Conservation (phyloP, 2,888 invertebrate genomes). For the Acleris laterana region DNA sequence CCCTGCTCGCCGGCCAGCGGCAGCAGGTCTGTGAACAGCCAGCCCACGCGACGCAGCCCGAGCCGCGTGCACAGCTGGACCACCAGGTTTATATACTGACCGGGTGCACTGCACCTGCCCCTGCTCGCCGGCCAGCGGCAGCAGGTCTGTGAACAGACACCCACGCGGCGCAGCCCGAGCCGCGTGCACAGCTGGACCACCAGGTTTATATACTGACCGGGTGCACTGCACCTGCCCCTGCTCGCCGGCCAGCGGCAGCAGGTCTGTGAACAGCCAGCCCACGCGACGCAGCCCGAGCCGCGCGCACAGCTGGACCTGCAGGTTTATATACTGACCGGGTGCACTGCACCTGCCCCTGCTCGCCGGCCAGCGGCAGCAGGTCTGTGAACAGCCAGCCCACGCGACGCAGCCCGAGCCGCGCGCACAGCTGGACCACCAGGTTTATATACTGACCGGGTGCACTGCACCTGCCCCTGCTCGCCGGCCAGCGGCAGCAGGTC, state of each 20-base stretch:
- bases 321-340: constrained; percentile 65
- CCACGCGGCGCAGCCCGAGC: too few relatives aligned
- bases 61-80: too few relatives aligned
- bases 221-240: constrained; percentile 11
- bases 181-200: too few relatives aligned
- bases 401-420: constrained; percentile 87
- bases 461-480: constrained; percentile 86
- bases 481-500: constrained; percentile 86
- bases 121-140: too few relatives aligned
- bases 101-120: too few relatives aligned
- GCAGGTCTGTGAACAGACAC: too few relatives aligned
- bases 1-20: too few relatives aligned
- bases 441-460: constrained; percentile 69
- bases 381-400: constrained; percentile 99
- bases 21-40: too few relatives aligned
- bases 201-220: neutral
- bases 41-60: too few relatives aligned
- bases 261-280: constrained; percentile 8
- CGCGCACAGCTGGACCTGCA: constrained; percentile 91
- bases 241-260: neutral
- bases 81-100: too few relatives aligned
- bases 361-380: constrained; percentile 72
- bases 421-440: constrained; percentile 92
- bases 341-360: constrained; percentile 87
- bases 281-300: constrained; percentile 87